These are phyloP conservation scores for Atherix ibis DNA, from an alignment of 2,888 invertebrate genomes.

Conservation along the genomic window DNA sequence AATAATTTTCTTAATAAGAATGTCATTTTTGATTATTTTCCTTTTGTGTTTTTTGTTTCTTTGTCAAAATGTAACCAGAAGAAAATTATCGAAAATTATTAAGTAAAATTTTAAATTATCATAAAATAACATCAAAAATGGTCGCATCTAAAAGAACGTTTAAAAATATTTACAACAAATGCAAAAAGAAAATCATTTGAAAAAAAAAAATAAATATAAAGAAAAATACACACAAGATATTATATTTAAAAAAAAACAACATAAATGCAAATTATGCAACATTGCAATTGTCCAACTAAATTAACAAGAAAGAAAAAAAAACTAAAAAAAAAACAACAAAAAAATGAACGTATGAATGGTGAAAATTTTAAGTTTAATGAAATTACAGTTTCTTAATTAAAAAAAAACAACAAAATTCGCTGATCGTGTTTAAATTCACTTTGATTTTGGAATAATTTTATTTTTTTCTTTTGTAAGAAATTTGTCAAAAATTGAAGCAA, in stretches of 20 bases:
- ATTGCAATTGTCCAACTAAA: conserved; percentile 12
- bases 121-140: too few relatives aligned
- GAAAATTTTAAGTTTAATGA: conserved; percentile 33
- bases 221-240: conserved; percentile 6
- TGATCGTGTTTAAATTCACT: not conserved
- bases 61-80: too few relatives aligned
- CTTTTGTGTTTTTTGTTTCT: too few relatives aligned
- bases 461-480: too few relatives aligned
- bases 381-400: conserved; percentile 35
- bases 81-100: too few relatives aligned
- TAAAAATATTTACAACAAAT: too few relatives aligned
- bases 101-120: too few relatives aligned
- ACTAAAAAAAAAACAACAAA: conserved; percentile 13
- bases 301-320: conserved; percentile 15
- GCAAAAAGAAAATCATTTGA: too few relatives aligned
- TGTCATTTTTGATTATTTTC: too few relatives aligned
- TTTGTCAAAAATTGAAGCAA: too few relatives aligned
- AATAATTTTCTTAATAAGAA: too few relatives aligned
- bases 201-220: conserved; percentile 1
- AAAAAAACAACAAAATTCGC: conserved; percentile 23
- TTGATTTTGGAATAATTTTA: not conserved
- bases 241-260: conserved; percentile 20
- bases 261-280: conserved; percentile 9
- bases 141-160: too few relatives aligned
- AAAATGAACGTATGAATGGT: conserved; percentile 9